phyloP scores from a whole-genome alignment of 1,140 invertebrate genomes.

The Arion vulgaris region DNA sequence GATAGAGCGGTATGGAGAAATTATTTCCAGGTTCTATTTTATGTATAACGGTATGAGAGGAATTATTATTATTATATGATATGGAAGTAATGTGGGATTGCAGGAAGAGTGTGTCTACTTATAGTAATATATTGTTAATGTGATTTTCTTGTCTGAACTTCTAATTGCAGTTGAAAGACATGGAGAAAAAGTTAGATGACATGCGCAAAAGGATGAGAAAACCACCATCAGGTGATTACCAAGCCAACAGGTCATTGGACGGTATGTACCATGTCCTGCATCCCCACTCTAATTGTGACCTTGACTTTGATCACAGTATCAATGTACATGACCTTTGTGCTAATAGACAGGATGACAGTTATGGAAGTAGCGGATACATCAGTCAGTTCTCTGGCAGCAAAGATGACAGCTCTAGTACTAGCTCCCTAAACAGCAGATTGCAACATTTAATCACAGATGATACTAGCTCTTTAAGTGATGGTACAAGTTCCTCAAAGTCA shows the following conservation, averaged over 20 bases:
- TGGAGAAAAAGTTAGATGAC: conserved; percentile 70
- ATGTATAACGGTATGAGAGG: too few relatives aligned
- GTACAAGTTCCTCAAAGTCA: neutral
- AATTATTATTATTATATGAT: too few relatives aligned
- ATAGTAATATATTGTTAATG: too few relatives aligned
- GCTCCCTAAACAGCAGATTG: neutral
- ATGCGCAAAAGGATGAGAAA: conserved; percentile 48
- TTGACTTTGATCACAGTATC: conserved; percentile 21
- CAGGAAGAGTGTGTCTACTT: too few relatives aligned
- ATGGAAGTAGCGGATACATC: conserved; percentile 7
- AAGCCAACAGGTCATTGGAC: neutral
- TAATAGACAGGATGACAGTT: conserved; percentile 15
- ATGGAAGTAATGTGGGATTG: too few relatives aligned
- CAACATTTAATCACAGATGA: neutral
- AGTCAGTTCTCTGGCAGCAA: neutral
- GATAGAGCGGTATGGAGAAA: too few relatives aligned
- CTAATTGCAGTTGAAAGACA: conserved; percentile 68
- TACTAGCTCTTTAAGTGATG: neutral
- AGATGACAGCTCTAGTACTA: neutral
- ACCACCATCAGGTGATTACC: conserved; percentile 6
- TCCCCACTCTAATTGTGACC: conserved; percentile 22
- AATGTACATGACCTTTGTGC: neutral
- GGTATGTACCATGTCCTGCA: conserved; percentile 35
- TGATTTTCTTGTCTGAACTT: neutral
- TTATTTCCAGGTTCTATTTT: too few relatives aligned